Base-by-base conservation (phyloP, 2,888 invertebrate genomes). In the Phlogophora meticulosa region DNA sequence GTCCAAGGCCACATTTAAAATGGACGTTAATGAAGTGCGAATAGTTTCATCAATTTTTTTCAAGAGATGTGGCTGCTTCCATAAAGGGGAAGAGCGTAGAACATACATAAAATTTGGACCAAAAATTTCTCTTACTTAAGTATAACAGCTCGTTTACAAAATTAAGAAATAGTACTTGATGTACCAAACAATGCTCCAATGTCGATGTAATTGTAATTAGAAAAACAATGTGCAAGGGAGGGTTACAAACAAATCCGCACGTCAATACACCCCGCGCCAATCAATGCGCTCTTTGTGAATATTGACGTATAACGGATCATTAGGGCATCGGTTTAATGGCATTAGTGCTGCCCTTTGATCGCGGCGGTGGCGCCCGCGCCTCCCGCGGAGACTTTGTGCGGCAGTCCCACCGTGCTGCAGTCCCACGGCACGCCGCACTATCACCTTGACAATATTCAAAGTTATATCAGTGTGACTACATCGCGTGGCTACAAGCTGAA, bases 231-330 rank as follows among this genome's bases (percentile, higher is more conserved):
- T 45, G n/a, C 22, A 53, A 60, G 42, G 43, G n/a, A 42, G 43
- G 38, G n/a, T 42, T 38, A 22, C 17, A 48, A 70, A 64, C 17
- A 63, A 67, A 64, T 48, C 28, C 46, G 62, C 38, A 60, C 56
- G 62, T 46, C 38, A 73, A 60, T 46, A 53, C 51, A 17, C 22
- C 48, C 43, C 34, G 38, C 53, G 42, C 60, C 49, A 66, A 69
- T 62, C 58, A 56, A 53, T 62, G 58, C 38, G 46, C 32, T 65
- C 43, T 66, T 64, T 64, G 42, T 65, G 53, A 68, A 62, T 64
- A 72, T 76, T 84, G 80, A 75, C 77, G 76, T 78, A 56, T 83
- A 81, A 83, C 79, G 85, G 73, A 74, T 77, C 71, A 79, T 83
- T 78, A 80, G 69, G 67, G 76, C 63, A 77, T 82, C 64, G 60